A percentile compares a stretch with the other conserved stretches of the same genome.
Conservation (phyloP, 2,113 vertebrate genomes). For the Calidris pugnax region DNA sequence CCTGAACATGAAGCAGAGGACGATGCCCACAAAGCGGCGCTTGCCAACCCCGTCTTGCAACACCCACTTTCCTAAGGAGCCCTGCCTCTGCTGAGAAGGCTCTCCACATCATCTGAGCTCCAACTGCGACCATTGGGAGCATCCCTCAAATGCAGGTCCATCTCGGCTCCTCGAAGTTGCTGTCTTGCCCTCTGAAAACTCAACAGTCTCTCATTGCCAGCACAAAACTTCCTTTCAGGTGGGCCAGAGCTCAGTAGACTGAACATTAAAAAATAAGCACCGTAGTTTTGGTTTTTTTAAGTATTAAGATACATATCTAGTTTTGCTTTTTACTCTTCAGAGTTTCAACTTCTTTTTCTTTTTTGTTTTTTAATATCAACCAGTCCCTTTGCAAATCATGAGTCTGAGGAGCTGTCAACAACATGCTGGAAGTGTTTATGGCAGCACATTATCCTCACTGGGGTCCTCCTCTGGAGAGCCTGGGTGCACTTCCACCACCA, state of each 20-base stretch:
- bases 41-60: background rate
- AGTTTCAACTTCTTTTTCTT: background rate
- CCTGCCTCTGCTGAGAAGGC: rapidly evolving
- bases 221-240: background rate
- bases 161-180: background rate
- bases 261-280: background rate
- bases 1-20: background rate
- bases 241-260: background rate
- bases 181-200: background rate
- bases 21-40: rapidly evolving
- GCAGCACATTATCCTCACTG: background rate
- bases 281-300: rapidly evolving
- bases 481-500: background rate
- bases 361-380: background rate
- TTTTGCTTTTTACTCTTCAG: background rate
- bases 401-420: background rate
- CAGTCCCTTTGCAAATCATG: background rate
- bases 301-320: background rate
- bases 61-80: background rate
- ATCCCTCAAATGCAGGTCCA: rapidly evolving
- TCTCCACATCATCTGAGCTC: background rate
- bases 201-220: background rate
- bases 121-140: background rate
- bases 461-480: background rate
- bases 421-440: background rate